Conservation (phyloP, 2,113 vertebrate species). For the Phyllostomus discolor region DNA sequence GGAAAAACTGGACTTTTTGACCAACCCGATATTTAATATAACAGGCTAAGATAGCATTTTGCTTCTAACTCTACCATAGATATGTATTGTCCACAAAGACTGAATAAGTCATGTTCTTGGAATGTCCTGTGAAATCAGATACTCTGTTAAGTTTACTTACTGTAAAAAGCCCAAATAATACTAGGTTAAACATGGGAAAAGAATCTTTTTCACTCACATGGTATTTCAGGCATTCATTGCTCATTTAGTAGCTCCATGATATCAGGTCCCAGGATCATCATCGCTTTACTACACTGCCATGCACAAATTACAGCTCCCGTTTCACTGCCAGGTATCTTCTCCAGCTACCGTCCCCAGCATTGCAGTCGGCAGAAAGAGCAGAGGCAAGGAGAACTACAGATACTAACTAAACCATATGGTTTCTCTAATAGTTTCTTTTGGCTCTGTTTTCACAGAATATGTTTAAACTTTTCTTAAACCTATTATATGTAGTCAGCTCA, state of each 20-base stretch:
- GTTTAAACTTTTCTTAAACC: not conserved
- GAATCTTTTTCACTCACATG: not conserved
- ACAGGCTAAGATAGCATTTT: not conserved
- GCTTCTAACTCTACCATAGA: not conserved
- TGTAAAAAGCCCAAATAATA: not conserved
- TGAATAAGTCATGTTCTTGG: not conserved
- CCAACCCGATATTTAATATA: not conserved
- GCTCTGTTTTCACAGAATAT: not conserved
- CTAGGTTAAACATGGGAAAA: not conserved
- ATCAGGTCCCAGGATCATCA: not conserved
- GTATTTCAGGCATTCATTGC: not conserved
- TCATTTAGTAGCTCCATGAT: fast-evolving
- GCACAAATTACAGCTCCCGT: not conserved
- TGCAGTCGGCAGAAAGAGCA: not conserved
- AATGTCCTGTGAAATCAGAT: not conserved
- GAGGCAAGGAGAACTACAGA: not conserved
- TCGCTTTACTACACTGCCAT: not conserved
- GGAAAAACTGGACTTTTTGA: too few relatives aligned
- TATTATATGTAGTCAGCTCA: not conserved
- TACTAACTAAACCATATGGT: not conserved
- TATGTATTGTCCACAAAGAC: not conserved
- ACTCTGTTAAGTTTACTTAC: not conserved
- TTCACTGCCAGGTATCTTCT: not conserved
- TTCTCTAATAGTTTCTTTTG: not conserved
- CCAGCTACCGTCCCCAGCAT: not conserved